Conservation (phyloP, 2,113 vertebrate species). For the Nothoprocta perdicaria region DNA sequence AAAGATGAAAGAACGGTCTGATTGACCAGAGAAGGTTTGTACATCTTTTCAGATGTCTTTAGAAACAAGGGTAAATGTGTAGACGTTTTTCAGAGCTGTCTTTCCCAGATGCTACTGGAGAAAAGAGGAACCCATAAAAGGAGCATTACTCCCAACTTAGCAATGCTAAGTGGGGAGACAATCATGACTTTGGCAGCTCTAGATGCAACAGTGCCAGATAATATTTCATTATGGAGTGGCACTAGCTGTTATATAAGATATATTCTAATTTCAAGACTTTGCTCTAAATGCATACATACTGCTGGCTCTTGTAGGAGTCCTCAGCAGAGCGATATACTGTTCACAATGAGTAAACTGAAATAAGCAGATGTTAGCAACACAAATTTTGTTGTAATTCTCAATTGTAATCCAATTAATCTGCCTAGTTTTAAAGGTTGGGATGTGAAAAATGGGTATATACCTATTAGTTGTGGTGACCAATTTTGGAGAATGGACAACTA, state of each 20-base stretch:
- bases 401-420: neutral
- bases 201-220: neutral
- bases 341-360: neutral
- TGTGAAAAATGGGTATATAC: neutral
- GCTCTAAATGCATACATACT: neutral
- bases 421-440: neutral
- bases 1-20: conserved; percentile 53
- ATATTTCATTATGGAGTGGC: neutral
- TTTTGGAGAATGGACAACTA: neutral
- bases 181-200: neutral
- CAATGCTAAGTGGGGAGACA: neutral
- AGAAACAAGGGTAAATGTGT: conserved; percentile 18
- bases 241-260: neutral
- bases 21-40: conserved; percentile 37
- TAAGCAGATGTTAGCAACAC: neutral
- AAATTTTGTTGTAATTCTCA: neutral
- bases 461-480: neutral
- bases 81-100: neutral
- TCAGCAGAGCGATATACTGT: neutral
- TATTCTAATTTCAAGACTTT: neutral
- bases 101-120: neutral
- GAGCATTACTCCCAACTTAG: neutral
- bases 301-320: neutral
- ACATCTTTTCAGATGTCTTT: conserved; percentile 23
- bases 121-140: neutral